These are phyloP conservation scores for Maniola hyperantus DNA, from an alignment of 2,888 invertebrate species.

Conservation along the genomic window DNA sequence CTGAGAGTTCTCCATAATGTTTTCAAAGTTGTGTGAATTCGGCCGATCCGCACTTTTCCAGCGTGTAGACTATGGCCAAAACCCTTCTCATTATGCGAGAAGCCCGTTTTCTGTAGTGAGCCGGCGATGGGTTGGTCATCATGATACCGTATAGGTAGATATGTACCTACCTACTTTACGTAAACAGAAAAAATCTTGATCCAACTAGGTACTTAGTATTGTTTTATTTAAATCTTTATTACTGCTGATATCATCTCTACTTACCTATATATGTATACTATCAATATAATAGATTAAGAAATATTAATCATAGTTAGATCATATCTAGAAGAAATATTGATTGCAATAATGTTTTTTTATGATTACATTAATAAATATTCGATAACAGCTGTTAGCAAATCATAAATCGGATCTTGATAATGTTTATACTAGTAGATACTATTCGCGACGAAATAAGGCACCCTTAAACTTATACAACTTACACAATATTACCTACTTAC, in stretches of 20 bases:
- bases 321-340: neutral
- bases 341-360: neutral
- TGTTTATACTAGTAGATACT: no score
- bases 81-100: no score
- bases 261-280: neutral
- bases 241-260: neutral
- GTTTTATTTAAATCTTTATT: neutral
- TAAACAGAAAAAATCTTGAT: neutral
- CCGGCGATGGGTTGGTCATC: no score
- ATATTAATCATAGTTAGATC: neutral
- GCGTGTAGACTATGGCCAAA: no score
- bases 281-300: neutral
- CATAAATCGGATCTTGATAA: neutral
- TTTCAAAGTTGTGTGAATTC: no score
- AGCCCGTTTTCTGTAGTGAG: no score
- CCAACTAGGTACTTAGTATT: neutral
- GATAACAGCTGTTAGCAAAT: conserved; percentile 3
- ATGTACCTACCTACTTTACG: neutral
- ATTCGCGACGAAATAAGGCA: neutral
- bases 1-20: no score
- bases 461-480: no score
- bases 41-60: no score
- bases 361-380: neutral
- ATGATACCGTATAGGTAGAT: no score
- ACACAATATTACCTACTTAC: no score